Conservation (phyloP, 2,113 vertebrate species). For the Sceloporus undulatus region DNA sequence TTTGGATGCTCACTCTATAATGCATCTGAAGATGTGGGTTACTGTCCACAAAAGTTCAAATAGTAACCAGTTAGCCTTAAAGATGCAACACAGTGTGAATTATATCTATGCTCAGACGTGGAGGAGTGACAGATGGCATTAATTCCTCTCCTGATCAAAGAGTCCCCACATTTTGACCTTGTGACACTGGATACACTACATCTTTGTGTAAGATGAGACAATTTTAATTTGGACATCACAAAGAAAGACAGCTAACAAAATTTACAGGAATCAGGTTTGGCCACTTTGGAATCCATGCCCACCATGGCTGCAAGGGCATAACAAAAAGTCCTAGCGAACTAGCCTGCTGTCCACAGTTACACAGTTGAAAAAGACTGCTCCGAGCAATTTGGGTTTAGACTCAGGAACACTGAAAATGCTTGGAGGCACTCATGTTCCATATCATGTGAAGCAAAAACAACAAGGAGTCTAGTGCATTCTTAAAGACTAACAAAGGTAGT, state of each 20-base stretch:
- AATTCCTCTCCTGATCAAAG: too few relatives aligned
- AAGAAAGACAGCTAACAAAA: neutral
- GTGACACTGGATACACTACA: neutral
- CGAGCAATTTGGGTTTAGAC: neutral
- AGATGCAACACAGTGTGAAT: too few relatives aligned
- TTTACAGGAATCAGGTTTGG: neutral
- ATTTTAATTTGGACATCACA: neutral
- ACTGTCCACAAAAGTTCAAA: too few relatives aligned
- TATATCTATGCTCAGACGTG: too few relatives aligned
- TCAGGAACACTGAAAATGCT: neutral
- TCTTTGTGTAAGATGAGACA: neutral
- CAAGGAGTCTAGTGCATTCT: too few relatives aligned
- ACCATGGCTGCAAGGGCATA: neutral
- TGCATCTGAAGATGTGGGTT: too few relatives aligned
- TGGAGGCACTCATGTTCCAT: neutral
- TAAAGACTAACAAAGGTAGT: too few relatives aligned
- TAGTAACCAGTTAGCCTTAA: too few relatives aligned
- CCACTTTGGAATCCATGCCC: neutral
- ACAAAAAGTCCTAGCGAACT: neutral
- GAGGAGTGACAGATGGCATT: too few relatives aligned
- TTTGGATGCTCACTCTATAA: too few relatives aligned
- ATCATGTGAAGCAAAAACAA: neutral
- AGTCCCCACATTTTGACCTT: neutral
- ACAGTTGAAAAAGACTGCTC: neutral
- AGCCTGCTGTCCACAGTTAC: neutral